These are phyloP conservation scores for Leptocoma aspasia DNA, from an alignment of 2,113 vertebrate genomes.

Conservation along the genomic window DNA sequence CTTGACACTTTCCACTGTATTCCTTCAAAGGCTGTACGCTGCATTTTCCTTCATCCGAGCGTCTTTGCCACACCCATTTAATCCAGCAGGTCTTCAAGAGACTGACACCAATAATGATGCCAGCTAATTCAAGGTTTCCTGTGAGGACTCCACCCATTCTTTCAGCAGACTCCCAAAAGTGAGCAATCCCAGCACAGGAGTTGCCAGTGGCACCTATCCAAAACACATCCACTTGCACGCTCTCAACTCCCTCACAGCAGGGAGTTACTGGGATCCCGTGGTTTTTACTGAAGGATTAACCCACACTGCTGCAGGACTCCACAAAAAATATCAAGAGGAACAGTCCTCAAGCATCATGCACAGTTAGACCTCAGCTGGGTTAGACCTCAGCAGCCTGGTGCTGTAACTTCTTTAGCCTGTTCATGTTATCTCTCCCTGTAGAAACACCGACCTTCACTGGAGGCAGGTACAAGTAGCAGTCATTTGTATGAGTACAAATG, in stretches of 20 bases:
- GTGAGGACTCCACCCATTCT: too few relatives aligned
- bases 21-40: neutral
- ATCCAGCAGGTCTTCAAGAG: neutral
- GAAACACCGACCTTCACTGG: neutral
- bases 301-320: neutral
- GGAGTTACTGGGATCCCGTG: neutral
- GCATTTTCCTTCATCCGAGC: neutral
- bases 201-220: neutral
- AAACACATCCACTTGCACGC: neutral
- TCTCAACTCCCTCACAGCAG: rapidly evolving
- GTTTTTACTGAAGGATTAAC: neutral
- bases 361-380: too few relatives aligned
- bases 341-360: neutral
- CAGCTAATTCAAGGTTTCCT: neutral
- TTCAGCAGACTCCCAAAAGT: neutral
- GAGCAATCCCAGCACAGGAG: neutral
- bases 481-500: neutral
- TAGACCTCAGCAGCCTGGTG: neutral
- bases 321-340: neutral
- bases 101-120: too few relatives aligned
- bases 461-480: neutral
- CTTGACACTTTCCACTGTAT: neutral
- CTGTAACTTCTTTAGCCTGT: neutral
- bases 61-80: neutral
- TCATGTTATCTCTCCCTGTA: neutral